phyloP scores from a whole-genome alignment of 2,888 invertebrate genomes.

The Malthinus seriepunctatus region DNA sequence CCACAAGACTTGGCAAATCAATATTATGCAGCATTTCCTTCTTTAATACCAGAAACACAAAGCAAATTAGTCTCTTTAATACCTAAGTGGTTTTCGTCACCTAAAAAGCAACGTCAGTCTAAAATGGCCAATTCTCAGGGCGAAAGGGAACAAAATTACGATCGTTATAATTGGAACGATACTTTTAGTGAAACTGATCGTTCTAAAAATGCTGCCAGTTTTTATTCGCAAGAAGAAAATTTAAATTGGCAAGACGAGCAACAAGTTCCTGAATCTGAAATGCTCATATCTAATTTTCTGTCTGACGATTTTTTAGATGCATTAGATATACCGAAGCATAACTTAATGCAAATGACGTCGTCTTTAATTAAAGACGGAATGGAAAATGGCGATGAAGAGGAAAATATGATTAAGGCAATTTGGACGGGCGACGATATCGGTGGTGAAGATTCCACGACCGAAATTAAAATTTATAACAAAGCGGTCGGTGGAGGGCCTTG shows the following conservation, averaged over 20 bases:
- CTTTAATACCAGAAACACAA: slow-evolving; percentile 40
- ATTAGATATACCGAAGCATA: background rate
- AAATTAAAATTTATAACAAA: background rate
- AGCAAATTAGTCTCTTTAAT: slow-evolving; percentile 40
- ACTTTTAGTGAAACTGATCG: slow-evolving; percentile 6
- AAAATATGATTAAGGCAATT: background rate
- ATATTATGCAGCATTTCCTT: slow-evolving; percentile 79
- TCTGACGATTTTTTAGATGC: background rate
- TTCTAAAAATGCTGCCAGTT: background rate
- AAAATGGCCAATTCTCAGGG: too few species aligned
- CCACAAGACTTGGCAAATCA: slow-evolving; percentile 71
- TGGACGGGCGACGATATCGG: background rate
- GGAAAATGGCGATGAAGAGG: background rate
- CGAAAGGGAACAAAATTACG: background rate
- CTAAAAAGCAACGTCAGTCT: slow-evolving; percentile 35
- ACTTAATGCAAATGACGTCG: background rate
- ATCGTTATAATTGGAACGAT: slow-evolving; percentile 8
- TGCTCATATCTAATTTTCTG: slow-evolving; percentile 1
- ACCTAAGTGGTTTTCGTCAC: slow-evolving; percentile 48
- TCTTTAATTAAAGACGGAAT: background rate
- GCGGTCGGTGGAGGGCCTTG: background rate
- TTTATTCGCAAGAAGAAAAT: too few species aligned
- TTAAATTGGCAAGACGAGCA: background rate
- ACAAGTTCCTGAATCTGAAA: background rate
- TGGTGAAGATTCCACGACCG: background rate